Base-by-base conservation (phyloP, 1,140 invertebrate genomes). In the Chironomus striatipennis region DNA sequence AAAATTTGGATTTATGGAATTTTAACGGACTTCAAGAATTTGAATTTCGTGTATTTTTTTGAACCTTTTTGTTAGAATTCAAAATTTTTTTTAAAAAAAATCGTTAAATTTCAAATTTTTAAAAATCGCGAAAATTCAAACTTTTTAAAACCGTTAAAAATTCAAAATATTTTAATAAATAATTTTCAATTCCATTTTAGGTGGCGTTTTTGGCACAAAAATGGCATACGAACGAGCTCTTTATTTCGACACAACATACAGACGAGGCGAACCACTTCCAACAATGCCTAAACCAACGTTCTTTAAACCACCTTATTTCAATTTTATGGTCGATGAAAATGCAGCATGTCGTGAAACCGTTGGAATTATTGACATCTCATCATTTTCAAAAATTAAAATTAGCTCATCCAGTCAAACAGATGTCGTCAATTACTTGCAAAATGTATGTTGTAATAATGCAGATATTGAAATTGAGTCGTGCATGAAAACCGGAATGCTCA, bases 191-290 rank as follows among this genome's bases (percentile, higher is more conserved):
- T 34, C 24, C 24, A n/a, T 34, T 34, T 34, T 86, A 70, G 92
- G 92, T 1, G 93, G 91, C 15, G 86, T 92, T 47, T 94, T 94
- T 85, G 90, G 90, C 24, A 91, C 93, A 76, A 91, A 90, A 79
- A 93, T 94, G 90, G 93, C 91, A n/a, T 95, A 93, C 79, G 93
- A 95, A 81, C 82, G 92, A 78, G 89, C 92, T 15, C 79, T 87
- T 15, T 88, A 88, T 79, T 88, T 88, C 77, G 85, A 87, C 79
- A 82, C 85, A 10, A 85, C 85, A 73, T 85, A 85, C 74, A 82
- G 79, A 83, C 80, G 85, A 17, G 75, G 20, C 57, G 18, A 64
- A 74, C 20, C 10, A 73, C 18, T 75, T 75, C 82, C 85, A 65
- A 73, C 81, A 76, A 87, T 87, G 85, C 86, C 86, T 57, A 80